phyloP scores from a whole-genome alignment of 2,113 vertebrate species.

The Crotalus helleri region DNA sequence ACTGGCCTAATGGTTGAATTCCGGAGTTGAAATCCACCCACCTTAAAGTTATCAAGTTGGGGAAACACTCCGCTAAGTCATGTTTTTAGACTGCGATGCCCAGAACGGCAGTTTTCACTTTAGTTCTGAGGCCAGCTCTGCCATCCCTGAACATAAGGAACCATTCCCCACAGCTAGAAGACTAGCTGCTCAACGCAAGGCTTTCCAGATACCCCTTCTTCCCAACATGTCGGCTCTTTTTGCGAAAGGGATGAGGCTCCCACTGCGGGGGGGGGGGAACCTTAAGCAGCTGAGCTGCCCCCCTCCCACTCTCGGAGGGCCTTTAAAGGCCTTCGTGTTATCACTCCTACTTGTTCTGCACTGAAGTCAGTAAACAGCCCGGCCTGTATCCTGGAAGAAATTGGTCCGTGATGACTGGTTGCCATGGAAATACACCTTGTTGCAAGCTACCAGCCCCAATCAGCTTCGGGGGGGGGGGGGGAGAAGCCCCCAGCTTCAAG shows the following conservation, averaged over 20 bases:
- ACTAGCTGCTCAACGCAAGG: background rate
- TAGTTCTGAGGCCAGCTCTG: background rate
- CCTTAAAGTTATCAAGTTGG: too few species aligned
- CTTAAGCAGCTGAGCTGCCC: background rate
- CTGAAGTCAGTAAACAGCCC: conserved; percentile 77
- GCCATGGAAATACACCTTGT: conserved; percentile 88
- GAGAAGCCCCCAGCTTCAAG: conserved; percentile 11
- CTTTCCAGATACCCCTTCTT: background rate
- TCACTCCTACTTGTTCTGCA: conserved; percentile 30
- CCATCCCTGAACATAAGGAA: background rate
- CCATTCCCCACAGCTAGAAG: background rate
- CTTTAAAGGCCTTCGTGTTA: background rate
- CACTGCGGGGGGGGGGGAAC: accelerated
- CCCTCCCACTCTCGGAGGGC: accelerated
- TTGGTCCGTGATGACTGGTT: conserved; percentile 87
- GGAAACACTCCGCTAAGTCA: background rate
- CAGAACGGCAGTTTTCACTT: background rate
- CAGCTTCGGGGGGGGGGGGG: background rate
- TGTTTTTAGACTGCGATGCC: background rate
- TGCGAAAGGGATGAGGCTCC: background rate
- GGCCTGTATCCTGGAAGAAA: conserved; percentile 77
- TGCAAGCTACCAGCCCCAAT: conserved; percentile 60
- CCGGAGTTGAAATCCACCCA: background rate
- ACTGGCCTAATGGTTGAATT: too few species aligned
- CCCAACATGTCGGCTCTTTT: background rate